Base-by-base conservation (phyloP, 2,888 invertebrate genomes). In the Cryptocephalus primarius region DNA sequence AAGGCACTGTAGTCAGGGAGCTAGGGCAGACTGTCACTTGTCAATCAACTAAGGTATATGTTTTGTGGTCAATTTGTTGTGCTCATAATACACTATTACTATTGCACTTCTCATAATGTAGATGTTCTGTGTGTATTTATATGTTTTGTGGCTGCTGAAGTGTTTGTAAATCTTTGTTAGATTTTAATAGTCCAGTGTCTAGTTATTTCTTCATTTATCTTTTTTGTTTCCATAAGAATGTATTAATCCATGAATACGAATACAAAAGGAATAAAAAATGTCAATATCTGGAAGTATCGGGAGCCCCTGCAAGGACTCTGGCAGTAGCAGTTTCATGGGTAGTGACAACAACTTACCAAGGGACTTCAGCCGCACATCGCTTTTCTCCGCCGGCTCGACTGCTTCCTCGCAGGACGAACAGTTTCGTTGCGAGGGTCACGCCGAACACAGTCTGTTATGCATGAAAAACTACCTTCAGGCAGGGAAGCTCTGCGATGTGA, bases 401-500 rank as follows among this genome's bases (percentile, higher is more conserved):
- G 56, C 62, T 6, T 76, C 79, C 45, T 82, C 84, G 50, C 84
- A 85, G 66, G 87, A 88, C 70, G 88, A 88, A 68, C 82, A 79
- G 64, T 86, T 83, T 69, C 78, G 80, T 58, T 81, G 82, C 65
- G 77, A 79, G 59, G 83, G 85, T 62, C 90, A 92, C 72, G 85
- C 92, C 8, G 87, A 88, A 63, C 78, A 77, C 47, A 85, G 89
- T 61, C 75, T 93, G 44, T 81, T 80, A 56, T 83, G 85, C 63
- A 88, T 93, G 82, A 85, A 84, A 66, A 77, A 79, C 44, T 91
- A 89, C 72, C 79, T 87, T 54, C 81, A 85, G 63, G 82, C 84
- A 49, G 82, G 86, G 60, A 85, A 88, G 69, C 74, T 94, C 44
- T 91, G 90, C 65, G 94, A 94, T 75, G 87, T 94, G 43, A 81